Base-by-base conservation (phyloP, 2,797 vertebrate genomes). In the Pseudochromis fuscus region DNA sequence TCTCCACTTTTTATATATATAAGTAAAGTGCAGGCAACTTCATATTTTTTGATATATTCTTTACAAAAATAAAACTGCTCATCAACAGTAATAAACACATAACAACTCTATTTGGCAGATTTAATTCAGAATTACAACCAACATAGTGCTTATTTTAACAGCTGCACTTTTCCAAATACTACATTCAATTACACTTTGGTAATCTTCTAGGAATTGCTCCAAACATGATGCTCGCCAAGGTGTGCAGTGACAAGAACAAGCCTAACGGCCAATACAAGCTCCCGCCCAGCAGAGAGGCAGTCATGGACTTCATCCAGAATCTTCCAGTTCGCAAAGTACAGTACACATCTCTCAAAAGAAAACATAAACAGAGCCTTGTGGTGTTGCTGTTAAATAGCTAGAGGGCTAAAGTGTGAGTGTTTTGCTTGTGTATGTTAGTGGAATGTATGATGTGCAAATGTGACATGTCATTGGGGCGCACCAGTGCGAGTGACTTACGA, bases 221-320 rank as follows among this genome's bases (percentile, higher is more conserved):
- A 69, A 99, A 99, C 85, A 97, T 90, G 85, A 96, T 97, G 96
- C 92, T 99, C 79, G 96, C 98, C 78, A 99, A 99, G 89, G 96
- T 99, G 66, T 99, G 97, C 93, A 99, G 98, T 91, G 98, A 99
- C 92, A 92, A 92, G 91, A 99, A 99, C 91, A 99, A 99, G 77
- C 98, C 97, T 65, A 97, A 99, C 1, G 98, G 98, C 40, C 98
- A 99, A 24, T 98, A 91, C 91, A 94, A 90, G 77, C 95, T 99
- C 82, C 75, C 88, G 13, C 85, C 95, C 42, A 93, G 92, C 40
- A 94, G 93, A 86, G 91, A 92, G 67, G 95, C 94, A 7, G 95
- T 99, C 56, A 94, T 96, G 93, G 94, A 96, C 69, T 99, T 99
- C 75, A 88, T 98, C 19, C 95, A 95, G 84, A 91, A 95, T 65